A percentile compares a stretch with the other conserved stretches of the same genome.
phyloP scores from a whole-genome alignment of 2,113 vertebrate species.

The Sebastes fasciatus region DNA sequence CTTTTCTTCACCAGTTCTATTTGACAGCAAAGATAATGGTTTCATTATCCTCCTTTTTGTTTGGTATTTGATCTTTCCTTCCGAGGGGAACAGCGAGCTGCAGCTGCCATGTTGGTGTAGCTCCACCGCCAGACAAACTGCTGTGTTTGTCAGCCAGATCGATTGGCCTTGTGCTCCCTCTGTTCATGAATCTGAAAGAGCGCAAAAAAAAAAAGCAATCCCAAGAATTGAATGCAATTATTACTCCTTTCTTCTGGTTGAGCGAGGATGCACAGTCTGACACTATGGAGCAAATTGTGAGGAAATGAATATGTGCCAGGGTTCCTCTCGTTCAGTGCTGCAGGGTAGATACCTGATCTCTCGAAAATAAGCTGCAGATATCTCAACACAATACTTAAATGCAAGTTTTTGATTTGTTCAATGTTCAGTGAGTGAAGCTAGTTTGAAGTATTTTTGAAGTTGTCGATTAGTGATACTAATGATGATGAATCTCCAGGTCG shows the following conservation, averaged over 20 bases:
- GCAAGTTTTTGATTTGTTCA: neutral
- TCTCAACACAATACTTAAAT: neutral
- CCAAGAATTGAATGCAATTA: neutral
- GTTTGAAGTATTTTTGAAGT: no score
- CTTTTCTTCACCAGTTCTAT: neutral
- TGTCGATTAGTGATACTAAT: neutral
- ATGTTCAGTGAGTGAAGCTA: neutral
- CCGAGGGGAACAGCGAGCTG: neutral
- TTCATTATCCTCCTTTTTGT: neutral
- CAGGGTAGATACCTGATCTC: neutral
- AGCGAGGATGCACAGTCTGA: neutral
- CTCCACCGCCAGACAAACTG: neutral
- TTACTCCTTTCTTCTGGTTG: neutral
- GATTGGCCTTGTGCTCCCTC: neutral
- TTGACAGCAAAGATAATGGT: constrained; percentile 1
- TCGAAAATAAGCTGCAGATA: neutral
- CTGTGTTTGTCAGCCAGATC: neutral
- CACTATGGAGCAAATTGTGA: neutral
- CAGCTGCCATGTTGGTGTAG: neutral
- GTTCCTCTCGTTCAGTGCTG: neutral
- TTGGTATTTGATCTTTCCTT: constrained; percentile 14
- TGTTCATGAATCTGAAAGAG: no score
- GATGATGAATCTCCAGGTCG: neutral
- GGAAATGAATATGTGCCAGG: neutral
- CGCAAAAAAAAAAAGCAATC: neutral